Conservation (phyloP, 1,140 invertebrate species). For the Drosophila yakuba region DNA sequence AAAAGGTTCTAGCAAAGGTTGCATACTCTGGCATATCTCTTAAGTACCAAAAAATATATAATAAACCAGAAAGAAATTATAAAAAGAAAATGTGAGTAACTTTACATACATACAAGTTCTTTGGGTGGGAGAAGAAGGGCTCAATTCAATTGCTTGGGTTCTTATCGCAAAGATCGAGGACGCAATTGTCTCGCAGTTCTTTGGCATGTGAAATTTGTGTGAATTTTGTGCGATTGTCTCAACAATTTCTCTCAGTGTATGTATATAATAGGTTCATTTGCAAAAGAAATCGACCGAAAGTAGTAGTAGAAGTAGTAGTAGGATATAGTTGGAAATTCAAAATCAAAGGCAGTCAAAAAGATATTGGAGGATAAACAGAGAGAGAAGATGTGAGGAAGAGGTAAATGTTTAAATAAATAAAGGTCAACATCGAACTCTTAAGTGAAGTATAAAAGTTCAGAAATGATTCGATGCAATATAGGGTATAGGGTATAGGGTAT, state of each 20-base stretch:
- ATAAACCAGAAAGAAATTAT: not conserved
- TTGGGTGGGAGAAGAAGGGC: constrained; percentile 39
- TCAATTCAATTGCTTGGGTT: constrained; percentile 62
- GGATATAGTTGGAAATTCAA: constrained; percentile 21
- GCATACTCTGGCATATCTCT: constrained; percentile 48
- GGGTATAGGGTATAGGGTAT: too few relatives aligned
- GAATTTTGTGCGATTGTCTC: constrained; percentile 75
- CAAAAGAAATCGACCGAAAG: constrained; percentile 69
- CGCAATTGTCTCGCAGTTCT: constrained; percentile 35
- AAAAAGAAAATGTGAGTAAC: constrained; percentile 30
- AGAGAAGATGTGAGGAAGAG: constrained; percentile 20
- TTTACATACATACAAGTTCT: constrained; percentile 78
- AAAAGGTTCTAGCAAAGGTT: constrained; percentile 43
- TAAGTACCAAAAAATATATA: constrained; percentile 1
- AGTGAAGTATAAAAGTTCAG: constrained; percentile 3
- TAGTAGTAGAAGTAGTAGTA: constrained; percentile 15
- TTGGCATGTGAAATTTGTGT: constrained; percentile 60
- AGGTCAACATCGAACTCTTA: constrained; percentile 10
- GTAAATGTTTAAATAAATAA: constrained; percentile 12
- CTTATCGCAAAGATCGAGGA: constrained; percentile 47
- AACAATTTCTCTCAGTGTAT: constrained; percentile 64
- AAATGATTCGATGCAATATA: constrained; percentile 21
- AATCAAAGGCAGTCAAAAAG: constrained; percentile 59
- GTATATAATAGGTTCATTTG: constrained; percentile 75
- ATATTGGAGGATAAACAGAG: constrained; percentile 27